Evolutionary conservation across 1,140 invertebrate genomes (phyloP), one percentile per base, ranked within the genome.

Genomic region (Papilio machaon): DNA sequence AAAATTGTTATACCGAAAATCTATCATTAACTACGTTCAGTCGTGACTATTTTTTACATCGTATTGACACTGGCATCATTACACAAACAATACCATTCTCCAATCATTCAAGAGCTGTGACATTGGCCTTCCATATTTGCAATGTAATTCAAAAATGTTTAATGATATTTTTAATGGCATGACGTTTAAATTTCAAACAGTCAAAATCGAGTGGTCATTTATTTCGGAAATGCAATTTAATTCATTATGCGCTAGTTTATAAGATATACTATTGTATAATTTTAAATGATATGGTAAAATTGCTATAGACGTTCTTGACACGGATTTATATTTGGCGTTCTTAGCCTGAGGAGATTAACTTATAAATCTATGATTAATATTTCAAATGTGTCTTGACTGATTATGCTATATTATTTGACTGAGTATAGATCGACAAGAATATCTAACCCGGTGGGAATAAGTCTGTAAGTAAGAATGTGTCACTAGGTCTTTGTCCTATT

Each of bases 81-180:
- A 64, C n/a, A 58, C 54, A 58, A 58, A 58, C 54, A 58, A 58
- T 58, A 58, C 54, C 54, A 58, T 58, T 64, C 60, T 64, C 19
- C 23, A 9, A 35, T 10, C n/a, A 60, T 60, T 60, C 58, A 60
- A 60, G 58, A 30, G 60, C 23, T 64, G 60, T 64, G 60, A 64
- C 60, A 64, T 64, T 64, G 60, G 23, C 60, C 60, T 64, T 13
- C 60, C 23, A 30, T 64, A 30, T 64, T 64, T 64, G 60, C 23
- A 30, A 70, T 17, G 64, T 70, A 70, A 70, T 70, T 30, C 64
- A 70, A 70, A 70, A 70, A 70, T 70, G 64, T 38, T 70, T 70
- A 70, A 70, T 70, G 64, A 70, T 30, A 70, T 15, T 70, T 38
- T 70, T 70, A 70, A 70, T 70, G 64, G 64, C 30, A 17, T 70